phyloP scores from a whole-genome alignment of 2,888 invertebrate genomes.

The Geophilus truncorum region DNA sequence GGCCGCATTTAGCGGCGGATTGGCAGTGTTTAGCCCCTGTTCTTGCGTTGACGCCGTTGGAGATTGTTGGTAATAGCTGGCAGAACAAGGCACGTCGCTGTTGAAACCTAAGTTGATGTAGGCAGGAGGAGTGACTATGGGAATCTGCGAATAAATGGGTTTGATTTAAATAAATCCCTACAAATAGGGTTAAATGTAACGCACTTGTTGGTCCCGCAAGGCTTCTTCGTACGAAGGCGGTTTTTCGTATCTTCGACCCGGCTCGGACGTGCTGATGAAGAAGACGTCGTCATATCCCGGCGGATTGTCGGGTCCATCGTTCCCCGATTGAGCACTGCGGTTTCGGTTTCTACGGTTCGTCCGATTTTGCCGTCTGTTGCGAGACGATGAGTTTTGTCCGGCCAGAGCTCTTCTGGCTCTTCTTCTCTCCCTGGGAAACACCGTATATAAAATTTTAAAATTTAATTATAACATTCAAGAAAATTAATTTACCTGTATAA shows the following conservation, averaged over 20 bases:
- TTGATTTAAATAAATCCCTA: too few relatives aligned
- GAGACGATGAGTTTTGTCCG: neutral
- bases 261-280: neutral
- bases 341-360: neutral
- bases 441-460: too few relatives aligned
- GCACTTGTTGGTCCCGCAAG: conserved; percentile 30
- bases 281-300: conserved; percentile 30
- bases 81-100: neutral
- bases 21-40: neutral
- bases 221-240: conserved; percentile 38
- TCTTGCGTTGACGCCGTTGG: neutral
- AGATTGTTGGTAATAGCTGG: neutral
- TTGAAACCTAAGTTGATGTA: conserved; percentile 23
- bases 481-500: conserved; percentile 29
- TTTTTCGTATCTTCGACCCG: conserved; percentile 34
- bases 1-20: neutral
- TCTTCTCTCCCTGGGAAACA: neutral
- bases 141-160: too few relatives aligned
- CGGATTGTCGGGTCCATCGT: neutral
- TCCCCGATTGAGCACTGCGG: neutral
- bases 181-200: neutral
- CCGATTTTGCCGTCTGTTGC: neutral
- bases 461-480: too few relatives aligned
- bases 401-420: neutral
- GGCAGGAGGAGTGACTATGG: neutral